Evolutionary conservation across 2,888 invertebrate genomes (phyloP).

Genomic region (Heliconius sara): DNA sequence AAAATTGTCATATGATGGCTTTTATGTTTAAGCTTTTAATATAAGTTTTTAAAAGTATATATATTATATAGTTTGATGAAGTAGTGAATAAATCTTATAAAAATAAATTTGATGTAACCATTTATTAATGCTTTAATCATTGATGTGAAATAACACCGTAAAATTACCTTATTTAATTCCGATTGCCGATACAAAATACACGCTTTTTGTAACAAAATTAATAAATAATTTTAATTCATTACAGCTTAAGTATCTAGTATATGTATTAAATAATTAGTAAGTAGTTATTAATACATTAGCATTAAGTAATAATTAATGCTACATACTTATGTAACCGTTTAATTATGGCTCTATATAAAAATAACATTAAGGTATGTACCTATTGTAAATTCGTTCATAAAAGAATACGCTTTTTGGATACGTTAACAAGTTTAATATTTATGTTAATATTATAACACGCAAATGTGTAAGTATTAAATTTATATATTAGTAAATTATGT

Average conservation of each 20-base stretch:
- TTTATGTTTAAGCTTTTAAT: constrained; percentile 1
- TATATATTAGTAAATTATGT: constrained; percentile 31
- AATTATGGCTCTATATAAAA: constrained; percentile 37
- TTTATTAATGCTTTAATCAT: constrained; percentile 15
- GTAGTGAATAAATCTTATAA: background rate
- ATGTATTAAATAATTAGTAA: constrained; percentile 2
- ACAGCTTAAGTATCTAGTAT: background rate
- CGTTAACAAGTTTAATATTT: constrained; percentile 36
- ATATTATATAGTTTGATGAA: background rate
- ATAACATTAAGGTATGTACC: constrained; percentile 43
- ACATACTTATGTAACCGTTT: constrained; percentile 5
- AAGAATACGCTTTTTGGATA: constrained; percentile 48
- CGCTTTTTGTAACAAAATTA: constrained; percentile 13
- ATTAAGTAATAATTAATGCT: constrained; percentile 3
- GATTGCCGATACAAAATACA: constrained; percentile 4
- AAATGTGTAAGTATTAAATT: constrained; percentile 41
- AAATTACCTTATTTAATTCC: background rate
- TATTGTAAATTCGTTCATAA: constrained; percentile 43
- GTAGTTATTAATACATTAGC: background rate
- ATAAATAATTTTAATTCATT: constrained; percentile 6
- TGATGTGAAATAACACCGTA: background rate
- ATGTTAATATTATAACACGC: constrained; percentile 21
- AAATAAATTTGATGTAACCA: constrained; percentile 8
- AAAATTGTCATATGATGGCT: constrained; percentile 1
- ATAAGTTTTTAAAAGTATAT: constrained; percentile 6